A percentile compares a stretch with the other conserved stretches of the same genome.
These are phyloP conservation scores for Lethenteron reissneri DNA, from an alignment of 2,113 vertebrate genomes.

Conservation along the genomic window DNA sequence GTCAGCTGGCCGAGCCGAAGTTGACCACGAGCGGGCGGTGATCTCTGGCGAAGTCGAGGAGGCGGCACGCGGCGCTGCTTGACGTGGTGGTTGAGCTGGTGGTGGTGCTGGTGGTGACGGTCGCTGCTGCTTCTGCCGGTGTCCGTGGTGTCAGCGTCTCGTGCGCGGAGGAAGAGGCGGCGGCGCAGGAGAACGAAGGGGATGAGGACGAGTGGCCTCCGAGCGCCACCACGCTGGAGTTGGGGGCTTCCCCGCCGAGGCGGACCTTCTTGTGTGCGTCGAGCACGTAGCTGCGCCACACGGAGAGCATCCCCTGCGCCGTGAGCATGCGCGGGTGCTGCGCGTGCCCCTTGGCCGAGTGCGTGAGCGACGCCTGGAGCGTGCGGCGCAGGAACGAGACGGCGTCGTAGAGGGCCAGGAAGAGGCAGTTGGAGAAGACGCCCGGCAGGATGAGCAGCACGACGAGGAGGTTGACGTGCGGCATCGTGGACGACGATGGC, in stretches of 20 bases:
- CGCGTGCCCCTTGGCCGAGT: conserved; percentile 40
- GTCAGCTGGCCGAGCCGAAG: conserved; percentile 94
- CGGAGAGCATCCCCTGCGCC: conserved; percentile 62
- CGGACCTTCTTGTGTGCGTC: conserved; percentile 94
- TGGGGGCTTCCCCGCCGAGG: conserved; percentile 62
- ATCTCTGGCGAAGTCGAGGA: conserved; percentile 62
- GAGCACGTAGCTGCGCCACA: conserved; percentile 86
- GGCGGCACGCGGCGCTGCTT: conserved; percentile 30
- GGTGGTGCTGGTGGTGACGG: background rate
- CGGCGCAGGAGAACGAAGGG: too few species aligned
- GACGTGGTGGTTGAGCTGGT: background rate
- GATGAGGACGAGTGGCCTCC: conserved; percentile 13
- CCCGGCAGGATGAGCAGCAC: conserved; percentile 81
- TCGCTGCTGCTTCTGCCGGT: too few species aligned
- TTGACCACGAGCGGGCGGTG: conserved; percentile 81
- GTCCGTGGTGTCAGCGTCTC: too few species aligned
- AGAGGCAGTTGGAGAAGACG: conserved; percentile 93
- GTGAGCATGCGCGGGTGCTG: conserved; percentile 61
- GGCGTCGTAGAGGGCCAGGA: conserved; percentile 82
- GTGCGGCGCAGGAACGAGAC: conserved; percentile 70
- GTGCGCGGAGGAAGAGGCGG: too few species aligned
- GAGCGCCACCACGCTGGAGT: conserved; percentile 67
- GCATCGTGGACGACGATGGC: too few species aligned
- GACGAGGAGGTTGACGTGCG: conserved; percentile 37
- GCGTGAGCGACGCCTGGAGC: conserved; percentile 41